phyloP scores from a whole-genome alignment of 2,113 vertebrate genomes.

The Alligator mississippiensis region DNA sequence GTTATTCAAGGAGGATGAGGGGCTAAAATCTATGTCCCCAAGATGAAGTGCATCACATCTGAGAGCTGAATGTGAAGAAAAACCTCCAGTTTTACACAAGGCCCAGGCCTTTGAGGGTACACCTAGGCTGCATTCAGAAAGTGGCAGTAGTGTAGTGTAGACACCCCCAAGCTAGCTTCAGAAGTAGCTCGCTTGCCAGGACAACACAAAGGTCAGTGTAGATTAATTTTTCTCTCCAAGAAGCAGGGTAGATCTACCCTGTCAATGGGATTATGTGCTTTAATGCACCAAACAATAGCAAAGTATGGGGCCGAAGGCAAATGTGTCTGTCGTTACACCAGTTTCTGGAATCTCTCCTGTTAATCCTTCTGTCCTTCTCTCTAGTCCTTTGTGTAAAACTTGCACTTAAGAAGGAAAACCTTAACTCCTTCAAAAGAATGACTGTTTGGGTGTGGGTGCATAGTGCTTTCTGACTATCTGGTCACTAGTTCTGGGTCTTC shows the following conservation, averaged over 20 bases:
- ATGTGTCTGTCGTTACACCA: rapidly evolving
- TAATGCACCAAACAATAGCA: no score
- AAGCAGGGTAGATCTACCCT: background rate
- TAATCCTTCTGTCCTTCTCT: background rate
- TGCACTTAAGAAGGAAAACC: background rate
- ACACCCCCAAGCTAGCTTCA: background rate
- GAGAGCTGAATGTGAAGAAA: background rate
- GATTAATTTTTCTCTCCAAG: background rate
- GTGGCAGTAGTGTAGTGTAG: rapidly evolving
- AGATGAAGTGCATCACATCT: background rate
- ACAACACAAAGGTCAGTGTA: background rate
- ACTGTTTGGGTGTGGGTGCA: background rate
- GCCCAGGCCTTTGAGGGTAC: background rate
- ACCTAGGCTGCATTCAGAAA: background rate
- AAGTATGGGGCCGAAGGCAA: background rate
- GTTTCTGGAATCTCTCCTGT: background rate
- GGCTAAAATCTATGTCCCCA: background rate
- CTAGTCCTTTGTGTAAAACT: background rate
- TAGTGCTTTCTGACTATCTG: background rate
- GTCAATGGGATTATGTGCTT: background rate
- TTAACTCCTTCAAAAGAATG: background rate
- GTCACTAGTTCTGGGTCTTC: background rate
- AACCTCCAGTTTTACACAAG: background rate
- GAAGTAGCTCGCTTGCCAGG: background rate
- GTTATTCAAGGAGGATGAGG: background rate